These are phyloP conservation scores for Porites rus DNA, from an alignment of 92 coral and sea anemone species.

Conservation along the genomic window DNA sequence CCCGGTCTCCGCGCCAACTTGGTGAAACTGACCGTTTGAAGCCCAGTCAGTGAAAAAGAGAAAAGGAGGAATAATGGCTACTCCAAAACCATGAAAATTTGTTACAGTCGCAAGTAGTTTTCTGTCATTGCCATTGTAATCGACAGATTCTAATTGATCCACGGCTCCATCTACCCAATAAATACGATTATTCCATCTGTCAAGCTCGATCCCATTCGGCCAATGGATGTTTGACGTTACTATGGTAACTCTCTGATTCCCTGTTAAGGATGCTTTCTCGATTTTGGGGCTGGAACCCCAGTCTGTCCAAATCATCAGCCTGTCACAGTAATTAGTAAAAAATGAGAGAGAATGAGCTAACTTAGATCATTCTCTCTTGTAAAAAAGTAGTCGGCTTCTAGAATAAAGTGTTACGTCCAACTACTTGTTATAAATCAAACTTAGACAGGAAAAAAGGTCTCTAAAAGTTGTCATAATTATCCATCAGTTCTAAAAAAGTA, in stretches of 20 bases:
- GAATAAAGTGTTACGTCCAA: too few relatives aligned
- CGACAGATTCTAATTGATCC: constrained; percentile 59
- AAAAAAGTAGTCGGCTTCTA: background rate
- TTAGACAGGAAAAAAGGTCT: too few relatives aligned
- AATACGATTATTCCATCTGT: constrained; percentile 27
- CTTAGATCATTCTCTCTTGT: background rate
- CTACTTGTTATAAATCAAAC: too few relatives aligned
- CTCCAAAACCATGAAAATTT: constrained; percentile 53
- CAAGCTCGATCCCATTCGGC: constrained; percentile 71
- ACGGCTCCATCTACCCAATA: constrained; percentile 69
- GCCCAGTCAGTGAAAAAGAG: constrained; percentile 67
- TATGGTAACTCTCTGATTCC: constrained; percentile 47
- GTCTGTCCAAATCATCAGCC: constrained; percentile 75
- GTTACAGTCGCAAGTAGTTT: constrained; percentile 6
- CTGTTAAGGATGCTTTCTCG: constrained; percentile 55
- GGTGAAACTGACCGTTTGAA: constrained; percentile 27
- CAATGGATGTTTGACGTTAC: constrained; percentile 37
- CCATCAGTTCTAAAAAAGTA: too few relatives aligned
- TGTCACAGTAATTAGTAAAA: background rate
- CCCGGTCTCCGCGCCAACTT: constrained; percentile 28
- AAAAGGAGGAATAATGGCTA: constrained; percentile 35
- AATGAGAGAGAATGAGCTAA: background rate
- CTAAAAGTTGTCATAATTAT: too few relatives aligned
- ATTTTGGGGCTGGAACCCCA: constrained; percentile 67
- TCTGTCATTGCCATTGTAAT: constrained; percentile 56